phyloP scores from a whole-genome alignment of 2,888 invertebrate species.

The Caenorhabditis angaria region DNA sequence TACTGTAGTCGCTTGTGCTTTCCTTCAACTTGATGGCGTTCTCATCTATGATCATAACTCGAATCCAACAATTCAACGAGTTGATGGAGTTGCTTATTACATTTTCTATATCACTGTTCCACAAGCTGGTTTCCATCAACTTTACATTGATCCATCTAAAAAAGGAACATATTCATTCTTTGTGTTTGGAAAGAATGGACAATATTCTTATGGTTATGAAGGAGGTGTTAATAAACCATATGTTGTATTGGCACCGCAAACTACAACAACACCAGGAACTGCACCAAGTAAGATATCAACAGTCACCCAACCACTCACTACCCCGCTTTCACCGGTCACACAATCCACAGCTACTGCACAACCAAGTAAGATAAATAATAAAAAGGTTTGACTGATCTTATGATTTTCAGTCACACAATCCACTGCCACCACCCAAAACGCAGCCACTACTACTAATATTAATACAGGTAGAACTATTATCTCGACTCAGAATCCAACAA shows the following conservation, averaged over 20 bases:
- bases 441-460: too few relatives aligned
- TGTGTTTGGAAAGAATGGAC: slow-evolving; percentile 39
- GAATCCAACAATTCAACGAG: slow-evolving; percentile 13
- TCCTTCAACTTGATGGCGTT: slow-evolving; percentile 20
- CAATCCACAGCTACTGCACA: too few relatives aligned
- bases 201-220: slow-evolving; percentile 44
- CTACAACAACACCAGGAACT: slow-evolving; percentile 6
- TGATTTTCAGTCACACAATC: too few relatives aligned
- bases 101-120: slow-evolving; percentile 16
- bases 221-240: slow-evolving; percentile 41
- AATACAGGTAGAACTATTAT: too few relatives aligned
- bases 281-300: slow-evolving; percentile 1
- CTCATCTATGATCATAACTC: background rate
- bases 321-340: background rate
- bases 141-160: slow-evolving; percentile 10
- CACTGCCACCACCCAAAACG: too few relatives aligned
- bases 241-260: slow-evolving; percentile 29
- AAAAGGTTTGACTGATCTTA: too few relatives aligned
- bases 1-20: slow-evolving; percentile 17
- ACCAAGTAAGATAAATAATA: too few relatives aligned
- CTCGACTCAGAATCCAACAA: too few relatives aligned
- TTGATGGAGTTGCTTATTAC: slow-evolving; percentile 25
- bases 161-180: slow-evolving; percentile 34
- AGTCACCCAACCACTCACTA: background rate
- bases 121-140: slow-evolving; percentile 29